Base-by-base conservation (phyloP, 2,888 invertebrate genomes). In the Acanthosepion pharaonis region DNA sequence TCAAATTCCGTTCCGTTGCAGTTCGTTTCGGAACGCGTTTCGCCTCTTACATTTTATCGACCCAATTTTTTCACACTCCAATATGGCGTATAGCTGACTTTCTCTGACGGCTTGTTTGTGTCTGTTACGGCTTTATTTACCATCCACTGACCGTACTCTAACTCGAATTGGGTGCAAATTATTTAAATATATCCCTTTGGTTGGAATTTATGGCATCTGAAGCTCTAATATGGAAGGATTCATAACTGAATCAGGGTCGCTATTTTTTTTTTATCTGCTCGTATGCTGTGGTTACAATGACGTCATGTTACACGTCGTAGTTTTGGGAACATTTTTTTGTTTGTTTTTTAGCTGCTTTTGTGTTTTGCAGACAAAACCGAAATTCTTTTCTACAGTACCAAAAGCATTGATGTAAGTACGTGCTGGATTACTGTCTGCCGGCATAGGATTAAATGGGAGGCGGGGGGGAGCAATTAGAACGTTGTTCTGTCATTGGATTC, bases 41-140 rank as follows among this genome's bases (percentile, higher is more conserved):
- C 93, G 53, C 18, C 5, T 49, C 49, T 93, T 93, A 93, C 93
- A 93, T 51, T 53, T 51, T n/a, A 93, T 51, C 93, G 93, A 93
- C 93, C 93, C 49, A 93, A 93, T 93, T 93, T 93, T 93, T 93
- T 93, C 93, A 93, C 49, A 49, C n/a, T 51, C 53, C 93, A 93
- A 93, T n/a, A 93, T 93, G 93, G 93, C 93, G 93, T 93, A 49
- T 18, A 0, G 78, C 18, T 78, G 11, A 78, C 78, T 78, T n/a
- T 78, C 15, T 15, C 78, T 78, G n/a, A 11, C n/a, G n/a, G 33
- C 33, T 78, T 78, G 78, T 78, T 78, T 33, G 78, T 78, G 78
- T 78, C 78, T 3, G 18, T 78, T 78, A 33, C n/a, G n/a, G 78
- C 78, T 78, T 78, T 33, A 78, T 78, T 78, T 78, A 33, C 33